phyloP scores from a whole-genome alignment of 2,113 vertebrate genomes.

The Perca schrenkii region DNA sequence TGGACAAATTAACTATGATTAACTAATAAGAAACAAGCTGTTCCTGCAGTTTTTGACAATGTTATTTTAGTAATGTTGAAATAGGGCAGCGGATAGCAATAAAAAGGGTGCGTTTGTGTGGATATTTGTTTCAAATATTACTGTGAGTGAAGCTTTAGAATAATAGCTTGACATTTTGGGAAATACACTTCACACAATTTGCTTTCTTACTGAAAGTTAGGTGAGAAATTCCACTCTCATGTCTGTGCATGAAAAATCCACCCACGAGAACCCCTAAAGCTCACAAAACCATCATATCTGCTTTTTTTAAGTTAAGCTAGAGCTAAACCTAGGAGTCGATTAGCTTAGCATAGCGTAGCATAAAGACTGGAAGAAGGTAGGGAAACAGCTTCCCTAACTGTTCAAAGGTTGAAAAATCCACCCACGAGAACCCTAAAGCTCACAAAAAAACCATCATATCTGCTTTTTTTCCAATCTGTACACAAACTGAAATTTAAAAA shows the following conservation, averaged over 20 bases:
- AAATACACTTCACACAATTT: background rate
- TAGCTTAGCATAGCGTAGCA: conserved; percentile 6
- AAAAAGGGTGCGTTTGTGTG: background rate
- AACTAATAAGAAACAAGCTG: background rate
- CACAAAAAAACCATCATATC: background rate
- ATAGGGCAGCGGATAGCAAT: background rate
- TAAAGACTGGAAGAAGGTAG: background rate
- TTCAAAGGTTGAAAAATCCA: background rate
- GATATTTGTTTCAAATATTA: background rate
- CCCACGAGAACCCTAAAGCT: background rate
- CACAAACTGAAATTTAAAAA: background rate
- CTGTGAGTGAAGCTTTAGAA: background rate
- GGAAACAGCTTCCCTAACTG: background rate
- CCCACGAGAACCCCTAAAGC: too few species aligned
- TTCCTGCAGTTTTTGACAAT: background rate
- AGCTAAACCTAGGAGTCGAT: background rate
- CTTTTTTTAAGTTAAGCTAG: too few species aligned
- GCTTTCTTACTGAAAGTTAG: background rate
- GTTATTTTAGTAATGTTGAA: background rate
- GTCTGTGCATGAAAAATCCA: background rate
- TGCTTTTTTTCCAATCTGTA: background rate
- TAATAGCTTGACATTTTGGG: background rate
- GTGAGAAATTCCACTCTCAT: background rate
- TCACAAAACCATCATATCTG: too few species aligned
- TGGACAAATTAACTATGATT: background rate